Evolutionary conservation across 2,888 invertebrate species (phyloP), one percentile per base, ranked within the genome.

Genomic region (Pachymerium ferrugineum): DNA sequence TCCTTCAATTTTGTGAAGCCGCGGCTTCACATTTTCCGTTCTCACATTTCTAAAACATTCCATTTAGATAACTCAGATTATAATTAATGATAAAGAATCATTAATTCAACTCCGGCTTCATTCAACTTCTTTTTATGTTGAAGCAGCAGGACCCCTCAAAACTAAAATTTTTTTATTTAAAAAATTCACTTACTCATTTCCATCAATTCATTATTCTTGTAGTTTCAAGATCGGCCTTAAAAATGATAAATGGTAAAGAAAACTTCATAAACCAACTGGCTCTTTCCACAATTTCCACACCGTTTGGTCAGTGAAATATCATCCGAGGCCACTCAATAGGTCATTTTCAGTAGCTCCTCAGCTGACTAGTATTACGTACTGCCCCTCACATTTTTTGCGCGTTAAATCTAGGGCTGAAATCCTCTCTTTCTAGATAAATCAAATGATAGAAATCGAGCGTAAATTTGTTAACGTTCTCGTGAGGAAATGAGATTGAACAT

Each of bases 121-220:
- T 54, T 54, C 54, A 54, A 54, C 25, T 28, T 54, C 54, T 54
- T 54, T 54, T 54, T 54, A 28, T 54, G 54, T 25, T 54, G 25
- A 54, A 54, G 25, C 54, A 54, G 54, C 54, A 54, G 54, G 54
- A 54, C 54, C 54, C 22, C 54, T 54, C 19, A 3, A 42, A 33
- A 38, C n/a, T n/a, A 38, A 38, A 38, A 12, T 3, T 3, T n/a
- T n/a, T n/a, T 10, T 3, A 54, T 8, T 3, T 25, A 54, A 54
- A 25, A 54, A 54, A 54, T 54, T 54, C n/a, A 54, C 54, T 25
- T 54, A 25, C 54, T 54, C 54, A 25, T 54, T 54, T 54, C 54
- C 54, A 54, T 54, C 54, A 54, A 54, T 54, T 54, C 54, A 54
- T 54, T 54, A 54, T 54, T 54, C 54, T 54, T 54, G 25, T 54